A percentile compares a stretch with the other conserved stretches of the same genome.
phyloP scores from a whole-genome alignment of 2,888 invertebrate species.

The Eilema depressum region DNA sequence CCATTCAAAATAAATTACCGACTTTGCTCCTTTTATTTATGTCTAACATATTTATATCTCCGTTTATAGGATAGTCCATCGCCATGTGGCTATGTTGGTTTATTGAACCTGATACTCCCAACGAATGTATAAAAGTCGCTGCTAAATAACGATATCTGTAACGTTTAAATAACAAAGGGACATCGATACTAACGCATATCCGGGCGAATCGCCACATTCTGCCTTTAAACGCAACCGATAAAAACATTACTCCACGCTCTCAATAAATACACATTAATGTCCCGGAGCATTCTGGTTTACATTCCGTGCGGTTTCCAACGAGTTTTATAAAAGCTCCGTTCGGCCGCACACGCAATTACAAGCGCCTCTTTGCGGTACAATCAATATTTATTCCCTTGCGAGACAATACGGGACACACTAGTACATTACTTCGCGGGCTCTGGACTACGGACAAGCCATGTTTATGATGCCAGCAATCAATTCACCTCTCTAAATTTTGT shows the following conservation, averaged over 20 bases:
- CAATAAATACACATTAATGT: constrained; percentile 87
- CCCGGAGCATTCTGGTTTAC: constrained; percentile 84
- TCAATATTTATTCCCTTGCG: constrained; percentile 79
- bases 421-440: constrained; percentile 69
- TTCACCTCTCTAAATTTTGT: constrained; percentile 55
- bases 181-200: constrained; percentile 63
- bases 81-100: constrained; percentile 41
- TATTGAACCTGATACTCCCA: constrained; percentile 41
- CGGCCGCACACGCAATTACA: constrained; percentile 85
- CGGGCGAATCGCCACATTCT: constrained; percentile 71
- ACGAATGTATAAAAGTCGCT: constrained; percentile 47
- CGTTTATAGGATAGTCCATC: constrained; percentile 33
- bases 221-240: constrained; percentile 76
- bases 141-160: constrained; percentile 51
- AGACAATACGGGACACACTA: constrained; percentile 71
- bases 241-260: constrained; percentile 85
- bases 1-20: constrained; percentile 28
- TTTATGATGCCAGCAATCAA: constrained; percentile 61
- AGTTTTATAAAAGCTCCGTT: constrained; percentile 85
- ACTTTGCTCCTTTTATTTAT: constrained; percentile 33
- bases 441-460: constrained; percentile 46
- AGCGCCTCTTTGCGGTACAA: constrained; percentile 81
- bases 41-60: constrained; percentile 21
- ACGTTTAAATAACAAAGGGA: constrained; percentile 57
- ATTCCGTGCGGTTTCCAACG: constrained; percentile 85